Evolutionary conservation across 2,113 vertebrate genomes (phyloP).

Genomic region (Entomyzon cyanotis): DNA sequence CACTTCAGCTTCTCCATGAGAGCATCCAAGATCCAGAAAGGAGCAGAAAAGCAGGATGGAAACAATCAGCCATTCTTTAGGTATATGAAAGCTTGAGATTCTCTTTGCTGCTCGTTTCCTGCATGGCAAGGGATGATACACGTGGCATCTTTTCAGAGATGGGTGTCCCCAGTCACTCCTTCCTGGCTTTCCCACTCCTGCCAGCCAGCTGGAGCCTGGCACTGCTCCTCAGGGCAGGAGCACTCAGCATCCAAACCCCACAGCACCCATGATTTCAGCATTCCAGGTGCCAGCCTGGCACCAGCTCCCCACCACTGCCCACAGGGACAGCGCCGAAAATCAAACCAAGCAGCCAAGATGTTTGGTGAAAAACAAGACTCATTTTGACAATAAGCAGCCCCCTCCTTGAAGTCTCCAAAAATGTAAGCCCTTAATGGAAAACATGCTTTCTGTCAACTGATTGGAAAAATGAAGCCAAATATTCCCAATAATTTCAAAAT

Average conservation of each 20-base stretch:
- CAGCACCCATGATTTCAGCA: neutral
- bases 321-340: neutral
- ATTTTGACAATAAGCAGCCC: neutral
- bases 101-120: neutral
- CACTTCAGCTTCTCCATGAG: neutral
- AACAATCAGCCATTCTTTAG: neutral
- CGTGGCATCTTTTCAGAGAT: accelerated
- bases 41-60: neutral
- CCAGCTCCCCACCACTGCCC: neutral
- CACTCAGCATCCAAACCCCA: neutral
- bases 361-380: neutral
- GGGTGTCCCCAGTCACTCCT: accelerated
- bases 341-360: neutral
- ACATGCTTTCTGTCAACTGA: neutral
- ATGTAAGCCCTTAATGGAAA: neutral
- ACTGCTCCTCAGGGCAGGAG: neutral
- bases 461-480: neutral
- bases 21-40: neutral
- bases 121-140: neutral
- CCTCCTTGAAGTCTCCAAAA: neutral
- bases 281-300: neutral
- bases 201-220: neutral
- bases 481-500: neutral
- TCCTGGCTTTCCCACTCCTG: neutral
- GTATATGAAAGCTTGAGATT: neutral